Base-by-base conservation (phyloP, 2,888 invertebrate genomes). In the Dryobota labecula region DNA sequence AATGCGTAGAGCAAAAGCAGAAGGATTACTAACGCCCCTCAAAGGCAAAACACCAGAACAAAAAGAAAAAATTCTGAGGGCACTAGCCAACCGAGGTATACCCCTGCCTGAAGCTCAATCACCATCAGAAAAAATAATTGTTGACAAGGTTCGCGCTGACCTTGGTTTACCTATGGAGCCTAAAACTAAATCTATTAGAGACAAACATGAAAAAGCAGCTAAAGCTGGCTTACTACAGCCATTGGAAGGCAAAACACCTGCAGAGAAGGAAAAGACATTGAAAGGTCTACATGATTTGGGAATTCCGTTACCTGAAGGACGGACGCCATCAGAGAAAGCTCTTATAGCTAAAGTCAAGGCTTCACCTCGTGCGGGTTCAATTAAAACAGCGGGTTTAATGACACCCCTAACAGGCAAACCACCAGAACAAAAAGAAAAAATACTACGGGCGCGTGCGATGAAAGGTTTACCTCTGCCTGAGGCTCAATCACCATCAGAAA, bases 221-320 rank as follows among this genome's bases (percentile, higher is more conserved):
- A 36, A 36, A 36, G 36, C 36, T 36, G 36, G 36, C 36, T 36
- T 36, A 8, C 5, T 36, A 8, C 36, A 36, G 8, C 36, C 36
- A 36, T 36, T 87, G 5, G 71, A 74, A 68, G 84, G 84, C 0
- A 86, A 86, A 56, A 62, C 83, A 4, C 71, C 79, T 1, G 73
- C 69, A 57, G 74, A 87, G 54, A 88, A 88, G 65, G 84, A 84
- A 70, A 80, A 70, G 3, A 78, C 76, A 38, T 61, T 90, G 9
- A 78, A 62, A 67, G 80, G 75, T 24, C 74, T 86, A 82, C 75
- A 6, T 69, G 78, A 54, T 51, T 76, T 66, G 86, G 89, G 15
- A 38, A 85, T 47, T 64, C 84, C 87, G 5, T 66, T 90, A 3
- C 90, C 90, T 0, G 86, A 86, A 74, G 88, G 87, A 15, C 68